Conservation (phyloP, 2,113 vertebrate species). For the Brachypteracias leptosomus region DNA sequence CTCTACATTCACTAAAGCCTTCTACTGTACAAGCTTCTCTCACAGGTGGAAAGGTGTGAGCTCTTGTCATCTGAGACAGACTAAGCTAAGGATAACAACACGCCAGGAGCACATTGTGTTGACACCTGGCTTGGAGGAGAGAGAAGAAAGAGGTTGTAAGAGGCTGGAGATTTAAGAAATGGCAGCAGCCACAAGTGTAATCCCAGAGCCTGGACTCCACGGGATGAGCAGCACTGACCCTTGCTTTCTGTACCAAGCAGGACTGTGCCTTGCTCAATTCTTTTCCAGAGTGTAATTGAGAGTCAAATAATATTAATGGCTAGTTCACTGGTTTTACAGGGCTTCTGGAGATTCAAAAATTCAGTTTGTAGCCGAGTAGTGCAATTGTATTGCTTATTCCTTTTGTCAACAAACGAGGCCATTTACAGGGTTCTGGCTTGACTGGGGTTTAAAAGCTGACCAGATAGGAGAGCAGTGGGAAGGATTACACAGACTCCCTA, state of each 20-base stretch:
- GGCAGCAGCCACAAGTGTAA: neutral
- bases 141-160: neutral
- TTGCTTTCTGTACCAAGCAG: neutral
- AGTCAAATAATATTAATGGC: neutral
- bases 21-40: neutral
- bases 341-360: neutral
- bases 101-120: rapidly evolving
- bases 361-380: neutral
- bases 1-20: neutral
- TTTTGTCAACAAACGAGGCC: neutral
- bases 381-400: neutral
- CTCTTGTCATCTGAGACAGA: neutral
- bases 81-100: neutral
- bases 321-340: neutral
- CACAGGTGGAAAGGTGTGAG: neutral
- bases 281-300: neutral
- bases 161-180: neutral
- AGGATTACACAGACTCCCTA: neutral
- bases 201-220: neutral
- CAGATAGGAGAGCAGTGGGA: neutral
- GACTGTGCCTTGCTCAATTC: neutral
- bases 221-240: neutral
- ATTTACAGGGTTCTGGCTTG: neutral
- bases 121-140: neutral
- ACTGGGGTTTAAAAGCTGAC: neutral